phyloP scores from a whole-genome alignment of 2,888 invertebrate genomes.

The Tenthredo notha region DNA sequence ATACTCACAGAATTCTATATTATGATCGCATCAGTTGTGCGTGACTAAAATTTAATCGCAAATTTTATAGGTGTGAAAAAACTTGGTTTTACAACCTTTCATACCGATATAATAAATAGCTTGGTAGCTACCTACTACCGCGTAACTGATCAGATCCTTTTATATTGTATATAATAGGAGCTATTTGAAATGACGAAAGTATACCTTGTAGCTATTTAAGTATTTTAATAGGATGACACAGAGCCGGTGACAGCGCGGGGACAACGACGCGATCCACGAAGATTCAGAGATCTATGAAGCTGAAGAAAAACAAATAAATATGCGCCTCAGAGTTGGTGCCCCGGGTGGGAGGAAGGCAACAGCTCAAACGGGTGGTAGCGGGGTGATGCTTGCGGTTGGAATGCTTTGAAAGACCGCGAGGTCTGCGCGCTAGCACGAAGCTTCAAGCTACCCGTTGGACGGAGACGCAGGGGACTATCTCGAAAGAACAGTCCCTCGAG shows the following conservation, averaged over 20 bases:
- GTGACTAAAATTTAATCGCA: constrained; percentile 45
- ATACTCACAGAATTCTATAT: not conserved
- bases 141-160: constrained; percentile 31
- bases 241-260: constrained; percentile 47
- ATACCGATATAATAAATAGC: not conserved
- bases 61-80: constrained; percentile 28
- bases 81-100: not conserved
- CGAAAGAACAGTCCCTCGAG: constrained; percentile 62
- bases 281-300: constrained; percentile 64
- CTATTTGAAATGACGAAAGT: not conserved
- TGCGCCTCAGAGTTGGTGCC: constrained; percentile 18
- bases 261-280: constrained; percentile 49
- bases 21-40: constrained; percentile 7
- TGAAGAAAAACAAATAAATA: constrained; percentile 49
- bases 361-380: constrained; percentile 65
- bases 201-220: constrained; percentile 57
- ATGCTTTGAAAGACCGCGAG: constrained; percentile 78
- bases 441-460: constrained; percentile 43
- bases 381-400: constrained; percentile 73
- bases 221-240: constrained; percentile 60
- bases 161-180: constrained; percentile 14
- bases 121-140: not conserved
- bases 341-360: constrained; percentile 51
- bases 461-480: constrained; percentile 65
- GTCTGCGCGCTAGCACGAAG: constrained; percentile 38